Base-by-base conservation (phyloP, 1,140 invertebrate genomes). In the Cepaea nemoralis region DNA sequence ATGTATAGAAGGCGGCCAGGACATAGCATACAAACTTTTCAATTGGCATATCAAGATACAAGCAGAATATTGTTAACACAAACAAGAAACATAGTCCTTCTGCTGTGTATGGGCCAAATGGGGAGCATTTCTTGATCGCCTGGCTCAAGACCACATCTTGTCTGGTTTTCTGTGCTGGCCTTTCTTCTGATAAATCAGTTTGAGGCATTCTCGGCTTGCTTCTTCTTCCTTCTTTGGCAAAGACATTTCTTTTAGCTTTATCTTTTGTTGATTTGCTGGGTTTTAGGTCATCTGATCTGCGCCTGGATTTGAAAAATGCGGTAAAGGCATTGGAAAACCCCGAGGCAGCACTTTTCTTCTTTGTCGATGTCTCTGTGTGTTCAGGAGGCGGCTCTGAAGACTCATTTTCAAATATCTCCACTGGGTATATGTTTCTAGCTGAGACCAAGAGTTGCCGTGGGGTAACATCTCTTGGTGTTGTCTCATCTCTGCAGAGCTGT, bases 21-120 rank as follows among this genome's bases (percentile, higher is more conserved):
- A 79, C 31, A 31, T 79, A 79, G 63, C 59, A 79, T 22, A 79
- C 14, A 50, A 69, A 79, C 39, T 69, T 67, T 16, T 79, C 66
- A 33, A 79, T 39, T 0, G 42, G 10, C 59, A 79, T 79, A 0
- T 79, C 40, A 35, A 69, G 6, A 31, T 79, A 24, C 33, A 79
- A 48, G 37, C 59, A 79, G 48, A 42, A 45, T 14, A 69, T 33
- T n/a, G 77, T 79, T 31, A 55, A 42, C 22, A 79, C 10, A 27
- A 67, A 35, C 16, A 79, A 35, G 12, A 79, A 45, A 48, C n/a
- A 31, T 0, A 79, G n/a, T 40, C 77, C 77, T 69, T 79, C 77
- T 31, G 35, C 1, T 31, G 77, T 69, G 33, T 69, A 55, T n/a
- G n/a, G n/a, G 2, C 77, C 77, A 31, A 79, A 79, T 31, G 77